These are phyloP conservation scores for Chrysodeixis includens DNA, from an alignment of 2,888 invertebrate species.

Conservation along the genomic window DNA sequence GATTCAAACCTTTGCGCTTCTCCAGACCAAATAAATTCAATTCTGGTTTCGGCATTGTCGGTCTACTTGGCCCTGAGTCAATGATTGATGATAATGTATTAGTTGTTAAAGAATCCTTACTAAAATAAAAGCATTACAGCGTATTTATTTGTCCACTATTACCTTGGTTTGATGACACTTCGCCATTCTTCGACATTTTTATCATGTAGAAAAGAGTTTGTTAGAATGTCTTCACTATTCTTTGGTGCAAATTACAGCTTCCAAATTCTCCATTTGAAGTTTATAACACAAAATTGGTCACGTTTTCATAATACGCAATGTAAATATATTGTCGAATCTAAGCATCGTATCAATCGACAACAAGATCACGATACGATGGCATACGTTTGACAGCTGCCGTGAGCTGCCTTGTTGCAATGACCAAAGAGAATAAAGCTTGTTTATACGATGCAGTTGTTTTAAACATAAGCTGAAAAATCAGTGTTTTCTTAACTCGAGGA, in stretches of 20 bases:
- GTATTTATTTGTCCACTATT: constrained; percentile 57
- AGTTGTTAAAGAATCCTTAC: background rate
- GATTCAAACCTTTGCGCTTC: constrained; percentile 89
- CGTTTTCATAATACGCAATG: constrained; percentile 70
- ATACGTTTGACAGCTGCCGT: constrained; percentile 45
- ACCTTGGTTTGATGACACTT: constrained; percentile 91
- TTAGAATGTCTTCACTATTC: constrained; percentile 68
- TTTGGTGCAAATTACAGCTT: constrained; percentile 72
- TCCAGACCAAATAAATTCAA: constrained; percentile 85
- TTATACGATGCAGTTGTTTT: background rate
- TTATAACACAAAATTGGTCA: constrained; percentile 65
- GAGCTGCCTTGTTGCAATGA: background rate
- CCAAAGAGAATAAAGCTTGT: background rate
- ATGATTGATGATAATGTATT: constrained; percentile 15
- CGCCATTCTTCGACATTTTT: constrained; percentile 93
- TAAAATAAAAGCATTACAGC: constrained; percentile 19
- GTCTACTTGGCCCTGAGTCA: constrained; percentile 83
- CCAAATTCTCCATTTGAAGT: constrained; percentile 81
- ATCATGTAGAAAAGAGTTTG: constrained; percentile 64
- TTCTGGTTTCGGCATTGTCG: constrained; percentile 83
- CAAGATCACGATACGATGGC: constrained; percentile 47
- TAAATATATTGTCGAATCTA: constrained; percentile 60
- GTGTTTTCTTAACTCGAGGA: too few species aligned
- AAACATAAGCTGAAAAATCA: background rate
- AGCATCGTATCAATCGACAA: constrained; percentile 70